A percentile compares a stretch with the other conserved stretches of the same genome.
Evolutionary conservation across 1,140 invertebrate species (phyloP).

Genomic region (Callitettix versicolor): DNA sequence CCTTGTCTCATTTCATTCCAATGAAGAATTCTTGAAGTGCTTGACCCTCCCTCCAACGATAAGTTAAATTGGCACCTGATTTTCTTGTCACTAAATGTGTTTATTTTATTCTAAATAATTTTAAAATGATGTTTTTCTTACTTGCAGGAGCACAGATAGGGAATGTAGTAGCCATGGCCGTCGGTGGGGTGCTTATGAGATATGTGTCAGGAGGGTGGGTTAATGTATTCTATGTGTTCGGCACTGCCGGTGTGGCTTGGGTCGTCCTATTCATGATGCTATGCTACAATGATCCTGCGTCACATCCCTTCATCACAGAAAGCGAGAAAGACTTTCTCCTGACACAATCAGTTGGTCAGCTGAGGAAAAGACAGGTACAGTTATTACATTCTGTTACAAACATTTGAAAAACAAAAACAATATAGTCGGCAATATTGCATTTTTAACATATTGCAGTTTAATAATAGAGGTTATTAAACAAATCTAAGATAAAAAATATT

Average conservation of each 20-base stretch:
- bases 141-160: conserved; percentile 34
- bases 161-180: conserved; percentile 38
- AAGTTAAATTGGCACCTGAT: too few species aligned
- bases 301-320: conserved; percentile 57
- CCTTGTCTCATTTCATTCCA: too few species aligned
- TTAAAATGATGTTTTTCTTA: too few species aligned
- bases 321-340: conserved; percentile 57
- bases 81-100: too few species aligned
- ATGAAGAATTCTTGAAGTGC: too few species aligned
- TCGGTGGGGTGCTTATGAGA: conserved; percentile 35
- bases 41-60: too few species aligned
- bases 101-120: too few species aligned
- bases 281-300: conserved; percentile 50
- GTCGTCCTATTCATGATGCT: conserved; percentile 36
- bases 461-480: not conserved
- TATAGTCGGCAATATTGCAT: too few species aligned
- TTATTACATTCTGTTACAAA: too few species aligned
- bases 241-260: conserved; percentile 35
- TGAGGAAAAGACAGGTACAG: conserved; percentile 16
- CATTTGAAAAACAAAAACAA: too few species aligned
- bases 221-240: conserved; percentile 43
- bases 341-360: conserved; percentile 23
- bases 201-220: conserved; percentile 38
- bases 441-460: too few species aligned
- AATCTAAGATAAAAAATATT: too few species aligned